Base-by-base conservation (phyloP, 2,797 vertebrate genomes). In the Sebastes melanostomus region DNA sequence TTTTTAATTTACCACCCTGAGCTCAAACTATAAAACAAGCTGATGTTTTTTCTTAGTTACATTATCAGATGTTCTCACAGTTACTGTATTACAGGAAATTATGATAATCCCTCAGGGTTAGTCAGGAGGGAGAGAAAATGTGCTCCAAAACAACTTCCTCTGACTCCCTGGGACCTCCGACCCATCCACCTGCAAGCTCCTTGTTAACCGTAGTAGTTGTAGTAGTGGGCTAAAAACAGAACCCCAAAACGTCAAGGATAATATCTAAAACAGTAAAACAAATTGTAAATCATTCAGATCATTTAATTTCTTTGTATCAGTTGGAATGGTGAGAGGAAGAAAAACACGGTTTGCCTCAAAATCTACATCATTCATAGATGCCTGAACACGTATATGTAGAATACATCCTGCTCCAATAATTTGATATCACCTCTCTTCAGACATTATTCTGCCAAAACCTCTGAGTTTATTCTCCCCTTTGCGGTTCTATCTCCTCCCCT, bases 401-500 rank as follows among this genome's bases (percentile, higher is more conserved):
- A 54, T 10, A 52, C 24, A 16, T 68, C 22, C 12, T 16, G 50
- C 2, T 70, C 8, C 5, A 32, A 4, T 24, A 14, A 74, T 55
- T 46, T 29, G 4, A 13, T 27, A 24, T 34, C 2, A 10, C 9
- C 20, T 54, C 12, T 29, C 42, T 29, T 8, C 11, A 73, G 46
- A 70, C 30, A 30, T 68, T 0, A 7, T 55, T 62, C 14, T 42
- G 18, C 66, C n/a, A 34, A 58, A 72, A n/a, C 8, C 6, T 30
- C 24, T 18, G 1, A 34, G 16, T 59, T 56, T 22, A 25, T 50
- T 67, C 22, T 66, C 46, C 66, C 62, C 52, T 54, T 6, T 73
- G 59, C 36, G 8, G 22, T 11, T 54, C 16, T 27, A 14, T 69
- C 86, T 78, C 91, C 92, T 90, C 85, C 92, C 92, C 78, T 65